These are phyloP conservation scores for Coendou prehensilis DNA, from an alignment of 2,797 vertebrate genomes.

Conservation along the genomic window DNA sequence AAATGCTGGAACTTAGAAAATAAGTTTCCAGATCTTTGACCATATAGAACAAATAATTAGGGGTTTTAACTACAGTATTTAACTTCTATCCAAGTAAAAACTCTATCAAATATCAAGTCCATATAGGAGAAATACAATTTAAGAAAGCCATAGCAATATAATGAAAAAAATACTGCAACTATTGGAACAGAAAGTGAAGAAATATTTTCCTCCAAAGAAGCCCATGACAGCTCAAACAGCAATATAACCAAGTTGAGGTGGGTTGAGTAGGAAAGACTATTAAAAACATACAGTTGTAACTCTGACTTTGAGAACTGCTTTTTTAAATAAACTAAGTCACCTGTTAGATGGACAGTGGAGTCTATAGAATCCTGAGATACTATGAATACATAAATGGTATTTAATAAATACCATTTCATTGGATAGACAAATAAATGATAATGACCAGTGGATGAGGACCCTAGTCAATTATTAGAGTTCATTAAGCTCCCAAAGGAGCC, in stretches of 20 bases:
- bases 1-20: constrained; percentile 14
- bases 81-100: constrained; percentile 24
- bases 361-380: neutral
- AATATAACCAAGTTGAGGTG: neutral
- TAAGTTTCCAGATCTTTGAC: neutral
- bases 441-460: neutral
- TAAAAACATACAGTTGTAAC: neutral
- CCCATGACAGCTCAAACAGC: neutral
- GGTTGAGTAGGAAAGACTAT: neutral
- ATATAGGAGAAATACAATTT: constrained; percentile 41
- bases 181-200: neutral
- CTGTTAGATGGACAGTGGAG: neutral
- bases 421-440: neutral
- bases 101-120: neutral
- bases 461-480: neutral
- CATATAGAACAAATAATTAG: neutral
- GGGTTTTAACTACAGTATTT: constrained; percentile 33
- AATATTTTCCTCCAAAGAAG: constrained; percentile 6
- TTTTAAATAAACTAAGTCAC: neutral
- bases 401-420: neutral
- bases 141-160: neutral
- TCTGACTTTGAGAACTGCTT: constrained; percentile 7
- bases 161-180: neutral
- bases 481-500: neutral
- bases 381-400: neutral